Conservation (phyloP, 2,797 vertebrate genomes). For the Dromococcyx pavoninus region DNA sequence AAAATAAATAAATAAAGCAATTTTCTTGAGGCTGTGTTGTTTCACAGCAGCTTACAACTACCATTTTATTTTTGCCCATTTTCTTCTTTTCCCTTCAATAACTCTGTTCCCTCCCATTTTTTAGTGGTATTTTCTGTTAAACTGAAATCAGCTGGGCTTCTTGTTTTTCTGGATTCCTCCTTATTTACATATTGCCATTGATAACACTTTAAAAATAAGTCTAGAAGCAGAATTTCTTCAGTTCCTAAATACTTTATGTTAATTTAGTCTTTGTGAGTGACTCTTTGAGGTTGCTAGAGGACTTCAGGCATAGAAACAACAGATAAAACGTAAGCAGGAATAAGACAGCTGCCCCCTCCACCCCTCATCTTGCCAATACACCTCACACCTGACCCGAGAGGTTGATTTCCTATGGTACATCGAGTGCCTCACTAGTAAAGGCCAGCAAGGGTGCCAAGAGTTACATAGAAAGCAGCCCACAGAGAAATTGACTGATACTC, state of each 20-base stretch:
- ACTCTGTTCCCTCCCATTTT: background rate
- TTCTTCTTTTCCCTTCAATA: background rate
- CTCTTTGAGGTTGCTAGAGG: background rate
- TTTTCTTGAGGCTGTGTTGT: slow-evolving; percentile 2
- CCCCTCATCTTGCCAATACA: background rate
- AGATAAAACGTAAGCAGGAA: background rate
- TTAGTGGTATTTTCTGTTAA: background rate
- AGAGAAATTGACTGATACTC: slow-evolving; percentile 4
- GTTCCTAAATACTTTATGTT: background rate
- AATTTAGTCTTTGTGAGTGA: background rate
- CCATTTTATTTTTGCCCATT: background rate
- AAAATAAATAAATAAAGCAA: background rate
- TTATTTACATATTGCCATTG: background rate
- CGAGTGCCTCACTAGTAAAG: background rate
- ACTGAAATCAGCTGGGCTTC: background rate
- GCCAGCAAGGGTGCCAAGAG: background rate
- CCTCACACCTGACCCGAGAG: background rate
- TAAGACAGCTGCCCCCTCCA: background rate
- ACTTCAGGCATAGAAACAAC: background rate
- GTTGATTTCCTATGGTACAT: background rate
- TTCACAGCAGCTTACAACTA: background rate
- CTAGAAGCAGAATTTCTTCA: background rate
- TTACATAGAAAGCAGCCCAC: background rate
- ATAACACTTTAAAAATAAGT: background rate
- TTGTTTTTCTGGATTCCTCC: background rate